Conservation (phyloP, 2,888 invertebrate genomes). For the Doris montereyensis region DNA sequence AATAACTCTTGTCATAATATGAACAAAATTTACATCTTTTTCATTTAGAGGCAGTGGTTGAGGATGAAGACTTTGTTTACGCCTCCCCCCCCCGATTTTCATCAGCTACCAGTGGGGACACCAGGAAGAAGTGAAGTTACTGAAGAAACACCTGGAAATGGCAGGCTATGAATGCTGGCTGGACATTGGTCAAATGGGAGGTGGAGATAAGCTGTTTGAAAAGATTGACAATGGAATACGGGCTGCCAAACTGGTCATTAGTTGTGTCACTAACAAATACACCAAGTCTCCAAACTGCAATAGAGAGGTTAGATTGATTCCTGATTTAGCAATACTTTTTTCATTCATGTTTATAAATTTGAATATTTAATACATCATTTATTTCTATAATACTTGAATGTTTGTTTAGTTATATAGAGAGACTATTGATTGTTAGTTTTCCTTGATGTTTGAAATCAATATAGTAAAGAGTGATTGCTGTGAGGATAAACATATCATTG, state of each 20-base stretch:
- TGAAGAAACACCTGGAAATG: constrained; percentile 66
- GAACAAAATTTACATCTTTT: too few species aligned
- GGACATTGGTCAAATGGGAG: constrained; percentile 72
- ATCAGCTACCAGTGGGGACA: constrained; percentile 70
- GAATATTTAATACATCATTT: too few species aligned
- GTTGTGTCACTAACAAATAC: constrained; percentile 67
- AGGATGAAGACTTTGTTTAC: constrained; percentile 53
- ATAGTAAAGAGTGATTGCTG: too few species aligned
- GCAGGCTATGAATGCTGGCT: constrained; percentile 70
- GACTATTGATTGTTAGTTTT: too few species aligned
- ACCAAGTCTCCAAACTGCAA: constrained; percentile 70
- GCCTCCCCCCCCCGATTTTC: constrained; percentile 53
- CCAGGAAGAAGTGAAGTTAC: constrained; percentile 66
- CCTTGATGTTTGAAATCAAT: too few species aligned
- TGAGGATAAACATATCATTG: too few species aligned
- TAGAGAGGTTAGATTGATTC: constrained; percentile 69
- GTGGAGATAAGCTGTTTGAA: constrained; percentile 69
- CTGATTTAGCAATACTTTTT: too few species aligned
- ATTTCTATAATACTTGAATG: too few species aligned
- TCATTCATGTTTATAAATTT: too few species aligned
- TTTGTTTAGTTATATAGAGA: too few species aligned
- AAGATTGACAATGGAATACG: constrained; percentile 69
- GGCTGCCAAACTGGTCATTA: constrained; percentile 64
- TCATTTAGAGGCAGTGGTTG: constrained; percentile 56
- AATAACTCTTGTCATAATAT: too few species aligned